Evolutionary conservation across 2,888 invertebrate genomes (phyloP).

Genomic region (Aradus depressus): DNA sequence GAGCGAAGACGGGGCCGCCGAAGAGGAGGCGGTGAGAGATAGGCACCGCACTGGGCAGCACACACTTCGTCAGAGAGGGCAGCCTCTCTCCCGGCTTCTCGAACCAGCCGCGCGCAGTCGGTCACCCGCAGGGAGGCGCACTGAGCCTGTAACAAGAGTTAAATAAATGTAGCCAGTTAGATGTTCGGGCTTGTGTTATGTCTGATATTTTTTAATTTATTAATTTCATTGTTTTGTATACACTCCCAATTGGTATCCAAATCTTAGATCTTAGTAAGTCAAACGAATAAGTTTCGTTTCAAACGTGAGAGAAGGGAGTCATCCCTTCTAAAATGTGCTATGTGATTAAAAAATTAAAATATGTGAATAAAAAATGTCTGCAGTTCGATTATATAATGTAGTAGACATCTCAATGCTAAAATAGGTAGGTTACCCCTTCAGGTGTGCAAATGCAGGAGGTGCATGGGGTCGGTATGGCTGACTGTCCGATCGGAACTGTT

Average conservation of each 20-base stretch:
- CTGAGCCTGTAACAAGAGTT: slow-evolving; percentile 54
- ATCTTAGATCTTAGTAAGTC: too few species aligned
- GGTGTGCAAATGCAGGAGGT: slow-evolving; percentile 77
- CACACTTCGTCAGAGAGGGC: slow-evolving; percentile 79
- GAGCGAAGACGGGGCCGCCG: slow-evolving; percentile 16
- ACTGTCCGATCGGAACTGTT: slow-evolving; percentile 66
- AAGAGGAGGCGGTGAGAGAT: slow-evolving; percentile 20
- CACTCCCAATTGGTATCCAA: too few species aligned
- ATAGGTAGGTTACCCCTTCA: slow-evolving; percentile 80
- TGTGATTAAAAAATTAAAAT: too few species aligned
- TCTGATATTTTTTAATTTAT: too few species aligned
- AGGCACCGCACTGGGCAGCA: slow-evolving; percentile 65
- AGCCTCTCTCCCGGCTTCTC: slow-evolving; percentile 73
- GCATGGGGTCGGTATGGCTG: slow-evolving; percentile 81
- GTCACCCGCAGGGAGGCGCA: slow-evolving; percentile 80
- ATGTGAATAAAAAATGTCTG: too few species aligned
- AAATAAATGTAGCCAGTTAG: background rate
- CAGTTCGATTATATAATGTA: too few species aligned
- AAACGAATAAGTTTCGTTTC: too few species aligned
- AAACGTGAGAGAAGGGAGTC: too few species aligned
- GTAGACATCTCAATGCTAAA: too few species aligned
- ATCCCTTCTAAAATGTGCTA: too few species aligned
- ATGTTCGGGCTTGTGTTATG: too few species aligned
- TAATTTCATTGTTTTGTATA: too few species aligned
- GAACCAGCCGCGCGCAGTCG: slow-evolving; percentile 69